Percentiles rank a stretch among this genome's conserved stretches.
Conservation (phyloP, 1,140 invertebrate genomes). For the Drosophila murphyi region DNA sequence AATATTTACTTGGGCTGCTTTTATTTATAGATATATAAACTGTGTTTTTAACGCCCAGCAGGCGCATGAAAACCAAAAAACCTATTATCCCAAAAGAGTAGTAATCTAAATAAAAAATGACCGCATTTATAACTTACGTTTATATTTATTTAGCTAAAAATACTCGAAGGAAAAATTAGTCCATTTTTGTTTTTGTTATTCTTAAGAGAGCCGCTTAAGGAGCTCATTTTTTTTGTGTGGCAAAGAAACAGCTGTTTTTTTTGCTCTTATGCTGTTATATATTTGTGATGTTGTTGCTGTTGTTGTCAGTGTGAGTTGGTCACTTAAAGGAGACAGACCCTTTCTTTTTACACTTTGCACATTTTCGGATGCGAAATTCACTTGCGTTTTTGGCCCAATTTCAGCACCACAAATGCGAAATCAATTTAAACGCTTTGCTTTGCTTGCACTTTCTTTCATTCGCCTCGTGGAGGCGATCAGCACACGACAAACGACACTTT, state of each 20-base stretch:
- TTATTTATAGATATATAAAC: too few species aligned
- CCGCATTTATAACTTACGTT: too few species aligned
- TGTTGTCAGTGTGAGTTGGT: background rate
- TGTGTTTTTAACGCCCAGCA: too few species aligned
- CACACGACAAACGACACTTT: slow-evolving; percentile 6
- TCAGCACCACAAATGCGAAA: slow-evolving; percentile 23
- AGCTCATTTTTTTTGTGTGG: background rate
- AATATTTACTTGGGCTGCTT: too few species aligned
- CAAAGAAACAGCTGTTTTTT: slow-evolving; percentile 7
- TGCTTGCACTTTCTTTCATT: slow-evolving; percentile 49
- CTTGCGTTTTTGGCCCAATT: slow-evolving; percentile 31
- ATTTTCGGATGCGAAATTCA: slow-evolving; percentile 35
- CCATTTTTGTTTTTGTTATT: background rate
- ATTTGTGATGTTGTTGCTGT: background rate
- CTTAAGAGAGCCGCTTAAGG: background rate
- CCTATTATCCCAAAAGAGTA: too few species aligned
- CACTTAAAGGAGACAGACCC: slow-evolving; percentile 2
- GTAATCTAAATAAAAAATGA: too few species aligned
- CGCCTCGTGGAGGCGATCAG: background rate
- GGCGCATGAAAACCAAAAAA: too few species aligned
- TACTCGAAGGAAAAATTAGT: background rate
- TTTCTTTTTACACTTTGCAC: slow-evolving; percentile 15
- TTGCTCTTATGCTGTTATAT: background rate
- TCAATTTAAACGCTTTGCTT: slow-evolving; percentile 43
- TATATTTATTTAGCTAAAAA: too few species aligned